Evolutionary conservation across 2,113 vertebrate genomes (phyloP).

Genomic region (Parotia lawesii): DNA sequence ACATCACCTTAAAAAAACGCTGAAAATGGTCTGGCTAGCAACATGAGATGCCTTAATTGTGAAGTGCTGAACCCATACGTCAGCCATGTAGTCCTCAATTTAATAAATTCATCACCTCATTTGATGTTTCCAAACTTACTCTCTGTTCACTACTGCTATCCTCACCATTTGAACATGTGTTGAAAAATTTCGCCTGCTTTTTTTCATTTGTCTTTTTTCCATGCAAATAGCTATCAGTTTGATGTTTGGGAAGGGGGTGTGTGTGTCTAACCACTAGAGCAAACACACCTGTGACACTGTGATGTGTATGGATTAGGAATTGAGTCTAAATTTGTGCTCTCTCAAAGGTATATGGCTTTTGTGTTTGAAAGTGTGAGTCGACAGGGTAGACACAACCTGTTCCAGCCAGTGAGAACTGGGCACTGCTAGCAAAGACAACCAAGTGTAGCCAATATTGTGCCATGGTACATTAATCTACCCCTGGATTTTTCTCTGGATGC

Average conservation of each 20-base stretch:
- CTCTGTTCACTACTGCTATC: not conserved
- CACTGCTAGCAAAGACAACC: not conserved
- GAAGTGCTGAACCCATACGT: not conserved
- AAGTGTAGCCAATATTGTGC: not conserved
- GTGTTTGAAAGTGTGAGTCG: not conserved
- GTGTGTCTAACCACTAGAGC: not conserved
- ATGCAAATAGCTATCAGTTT: not conserved
- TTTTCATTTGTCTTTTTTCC: not conserved
- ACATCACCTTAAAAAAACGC: not conserved
- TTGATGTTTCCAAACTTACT: not conserved
- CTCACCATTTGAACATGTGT: not conserved
- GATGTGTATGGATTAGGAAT: not conserved
- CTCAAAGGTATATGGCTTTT: not conserved
- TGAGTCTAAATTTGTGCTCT: not conserved
- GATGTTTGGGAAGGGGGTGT: not conserved
- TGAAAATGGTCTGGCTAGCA: not conserved
- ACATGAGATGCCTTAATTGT: not conserved
- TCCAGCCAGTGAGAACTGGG: not conserved
- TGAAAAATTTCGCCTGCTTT: not conserved
- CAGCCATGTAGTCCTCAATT: fast-evolving
- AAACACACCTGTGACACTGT: not conserved
- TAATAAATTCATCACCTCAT: not conserved
- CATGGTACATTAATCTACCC: not conserved
- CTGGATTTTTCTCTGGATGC: not conserved
- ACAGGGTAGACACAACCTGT: not conserved